These are phyloP conservation scores for Holocentrus rufus DNA, from an alignment of 2,797 vertebrate species.

Conservation along the genomic window DNA sequence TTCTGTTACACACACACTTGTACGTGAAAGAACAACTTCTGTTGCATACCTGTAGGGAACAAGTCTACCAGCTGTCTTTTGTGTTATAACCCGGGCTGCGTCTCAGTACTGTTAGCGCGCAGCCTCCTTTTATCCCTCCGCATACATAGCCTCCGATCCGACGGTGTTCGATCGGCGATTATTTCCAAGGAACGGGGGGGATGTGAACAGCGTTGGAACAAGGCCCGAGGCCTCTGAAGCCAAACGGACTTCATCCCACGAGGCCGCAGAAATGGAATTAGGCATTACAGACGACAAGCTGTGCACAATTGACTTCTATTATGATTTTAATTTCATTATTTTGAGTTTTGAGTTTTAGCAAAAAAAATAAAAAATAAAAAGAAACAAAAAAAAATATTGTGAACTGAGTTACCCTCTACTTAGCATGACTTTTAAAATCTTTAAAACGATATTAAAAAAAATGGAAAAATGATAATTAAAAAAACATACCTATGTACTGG, in stretches of 20 bases:
- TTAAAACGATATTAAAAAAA: conserved; percentile 82
- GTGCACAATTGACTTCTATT: conserved; percentile 85
- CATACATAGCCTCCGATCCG: conserved; percentile 53
- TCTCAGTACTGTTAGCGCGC: conserved; percentile 44
- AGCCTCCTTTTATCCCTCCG: conserved; percentile 42
- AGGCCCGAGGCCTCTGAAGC: conserved; percentile 45
- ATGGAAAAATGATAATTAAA: conserved; percentile 77
- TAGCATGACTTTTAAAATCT: conserved; percentile 92
- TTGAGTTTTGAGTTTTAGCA: conserved; percentile 88
- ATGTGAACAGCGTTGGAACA: conserved; percentile 36
- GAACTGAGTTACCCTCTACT: conserved; percentile 90
- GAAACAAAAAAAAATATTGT: conserved; percentile 71
- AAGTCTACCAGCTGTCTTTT: conserved; percentile 55
- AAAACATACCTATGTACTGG: conserved; percentile 88
- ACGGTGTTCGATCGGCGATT: conserved; percentile 39
- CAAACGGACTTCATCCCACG: conserved; percentile 44
- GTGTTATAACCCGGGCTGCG: conserved; percentile 60
- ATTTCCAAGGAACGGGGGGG: conserved; percentile 30
- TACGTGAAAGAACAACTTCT: conserved; percentile 53
- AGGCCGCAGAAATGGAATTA: conserved; percentile 56
- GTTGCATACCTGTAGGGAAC: conserved; percentile 64
- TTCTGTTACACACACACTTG: conserved; percentile 56
- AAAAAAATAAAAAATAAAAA: conserved; percentile 44
- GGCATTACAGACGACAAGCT: conserved; percentile 71
- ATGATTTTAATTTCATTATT: conserved; percentile 79